phyloP scores from a whole-genome alignment of 2,888 invertebrate genomes.

The Argyresthia albistria region DNA sequence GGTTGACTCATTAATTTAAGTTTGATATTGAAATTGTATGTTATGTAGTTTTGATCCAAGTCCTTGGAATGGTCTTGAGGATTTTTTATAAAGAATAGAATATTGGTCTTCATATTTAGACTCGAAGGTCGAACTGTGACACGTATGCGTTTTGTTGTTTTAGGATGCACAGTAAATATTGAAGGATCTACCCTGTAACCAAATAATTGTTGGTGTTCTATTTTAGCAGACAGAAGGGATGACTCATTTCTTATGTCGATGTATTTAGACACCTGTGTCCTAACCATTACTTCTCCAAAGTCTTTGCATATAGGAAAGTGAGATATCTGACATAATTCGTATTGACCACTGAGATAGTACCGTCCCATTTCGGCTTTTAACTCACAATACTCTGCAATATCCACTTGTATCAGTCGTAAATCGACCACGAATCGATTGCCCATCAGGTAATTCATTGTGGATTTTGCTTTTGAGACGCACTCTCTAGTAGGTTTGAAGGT shows the following conservation, averaged over 20 bases:
- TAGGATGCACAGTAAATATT: constrained; percentile 40
- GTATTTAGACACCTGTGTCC: constrained; percentile 36
- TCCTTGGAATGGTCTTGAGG: constrained; percentile 22
- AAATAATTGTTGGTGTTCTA: constrained; percentile 25
- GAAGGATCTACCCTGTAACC: constrained; percentile 48
- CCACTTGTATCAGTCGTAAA: constrained; percentile 45
- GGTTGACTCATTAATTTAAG: constrained; percentile 12
- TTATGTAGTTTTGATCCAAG: constrained; percentile 27
- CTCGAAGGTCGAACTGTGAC: constrained; percentile 39
- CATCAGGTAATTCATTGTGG: constrained; percentile 28
- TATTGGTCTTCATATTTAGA: constrained; percentile 27
- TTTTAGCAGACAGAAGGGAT: constrained; percentile 36
- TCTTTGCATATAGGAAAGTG: constrained; percentile 48
- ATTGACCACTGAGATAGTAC: constrained; percentile 71
- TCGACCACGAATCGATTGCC: constrained; percentile 52
- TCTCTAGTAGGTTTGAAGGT: constrained; percentile 47
- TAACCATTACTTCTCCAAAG: constrained; percentile 52
- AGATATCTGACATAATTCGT: constrained; percentile 54
- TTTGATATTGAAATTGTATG: constrained; percentile 30
- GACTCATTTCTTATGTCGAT: constrained; percentile 59
- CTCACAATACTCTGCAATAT: constrained; percentile 43
- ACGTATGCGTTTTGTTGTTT: constrained; percentile 30
- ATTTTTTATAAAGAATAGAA: constrained; percentile 42
- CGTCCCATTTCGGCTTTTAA: constrained; percentile 58
- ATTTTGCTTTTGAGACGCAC: constrained; percentile 36